Conservation (phyloP, 2,888 invertebrate genomes). For the Gari tellinella region DNA sequence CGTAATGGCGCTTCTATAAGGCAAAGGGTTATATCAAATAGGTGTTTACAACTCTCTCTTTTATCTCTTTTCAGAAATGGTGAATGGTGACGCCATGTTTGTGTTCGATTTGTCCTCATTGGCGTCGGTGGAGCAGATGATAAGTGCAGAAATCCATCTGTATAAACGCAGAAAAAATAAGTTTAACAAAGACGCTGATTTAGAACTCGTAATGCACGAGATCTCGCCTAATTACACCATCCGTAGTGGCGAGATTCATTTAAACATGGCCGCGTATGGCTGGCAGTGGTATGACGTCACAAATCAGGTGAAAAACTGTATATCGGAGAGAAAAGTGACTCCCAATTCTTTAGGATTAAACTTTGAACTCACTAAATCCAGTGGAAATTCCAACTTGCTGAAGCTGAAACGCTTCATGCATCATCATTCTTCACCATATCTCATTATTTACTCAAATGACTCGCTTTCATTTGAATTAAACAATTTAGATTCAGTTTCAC, state of each 20-base stretch:
- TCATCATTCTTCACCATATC: constrained; percentile 81
- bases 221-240: constrained; percentile 73
- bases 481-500: constrained; percentile 67
- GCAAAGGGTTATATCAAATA: too few species aligned
- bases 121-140: constrained; percentile 78
- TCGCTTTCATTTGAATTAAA: constrained; percentile 77
- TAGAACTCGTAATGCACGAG: constrained; percentile 73
- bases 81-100: constrained; percentile 83
- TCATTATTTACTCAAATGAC: constrained; percentile 84
- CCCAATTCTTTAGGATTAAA: constrained; percentile 79
- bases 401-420: constrained; percentile 76
- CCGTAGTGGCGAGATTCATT: constrained; percentile 65
- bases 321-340: constrained; percentile 61
- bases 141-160: constrained; percentile 84
- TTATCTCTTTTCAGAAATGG: constrained; percentile 68
- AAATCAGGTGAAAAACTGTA: constrained; percentile 73
- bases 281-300: constrained; percentile 83
- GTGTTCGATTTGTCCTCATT: constrained; percentile 84
- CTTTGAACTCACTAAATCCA: constrained; percentile 69
- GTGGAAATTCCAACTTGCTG: constrained; percentile 67
- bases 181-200: constrained; percentile 52
- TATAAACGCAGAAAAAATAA: constrained; percentile 73
- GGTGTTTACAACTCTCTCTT: not conserved
- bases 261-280: constrained; percentile 71
- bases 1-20: too few species aligned